Conservation (phyloP, 2,113 vertebrate genomes). For the Lagopus muta region DNA sequence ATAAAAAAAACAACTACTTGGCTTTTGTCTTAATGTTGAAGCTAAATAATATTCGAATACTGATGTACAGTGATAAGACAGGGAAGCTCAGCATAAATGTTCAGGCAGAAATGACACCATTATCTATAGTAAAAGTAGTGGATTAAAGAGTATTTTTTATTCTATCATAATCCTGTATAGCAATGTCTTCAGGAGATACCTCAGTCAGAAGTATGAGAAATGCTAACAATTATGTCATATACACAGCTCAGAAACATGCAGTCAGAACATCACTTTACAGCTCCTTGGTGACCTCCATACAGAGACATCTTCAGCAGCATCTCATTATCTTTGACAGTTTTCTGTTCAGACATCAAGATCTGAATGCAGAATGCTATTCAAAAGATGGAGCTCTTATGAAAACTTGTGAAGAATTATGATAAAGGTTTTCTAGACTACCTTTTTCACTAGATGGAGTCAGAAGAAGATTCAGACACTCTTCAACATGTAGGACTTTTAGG, state of each 20-base stretch:
- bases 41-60: neutral
- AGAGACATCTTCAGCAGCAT: neutral
- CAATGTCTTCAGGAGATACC: neutral
- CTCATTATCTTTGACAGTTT: neutral
- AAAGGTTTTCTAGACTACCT: neutral
- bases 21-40: neutral
- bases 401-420: neutral
- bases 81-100: neutral
- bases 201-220: neutral
- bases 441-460: neutral
- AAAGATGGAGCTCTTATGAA: neutral
- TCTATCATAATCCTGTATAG: neutral
- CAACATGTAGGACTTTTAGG: neutral
- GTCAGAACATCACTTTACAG: neutral
- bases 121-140: neutral
- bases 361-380: neutral
- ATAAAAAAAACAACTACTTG: neutral
- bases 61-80: neutral
- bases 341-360: neutral
- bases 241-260: neutral
- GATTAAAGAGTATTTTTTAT: neutral
- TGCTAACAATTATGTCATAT: neutral
- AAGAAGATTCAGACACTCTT: neutral
- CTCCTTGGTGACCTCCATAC: neutral
- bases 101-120: neutral